A percentile compares a stretch with the other conserved stretches of the same genome.
These are phyloP conservation scores for Malurus splendens DNA, from an alignment of 2,797 vertebrate species.

Conservation along the genomic window DNA sequence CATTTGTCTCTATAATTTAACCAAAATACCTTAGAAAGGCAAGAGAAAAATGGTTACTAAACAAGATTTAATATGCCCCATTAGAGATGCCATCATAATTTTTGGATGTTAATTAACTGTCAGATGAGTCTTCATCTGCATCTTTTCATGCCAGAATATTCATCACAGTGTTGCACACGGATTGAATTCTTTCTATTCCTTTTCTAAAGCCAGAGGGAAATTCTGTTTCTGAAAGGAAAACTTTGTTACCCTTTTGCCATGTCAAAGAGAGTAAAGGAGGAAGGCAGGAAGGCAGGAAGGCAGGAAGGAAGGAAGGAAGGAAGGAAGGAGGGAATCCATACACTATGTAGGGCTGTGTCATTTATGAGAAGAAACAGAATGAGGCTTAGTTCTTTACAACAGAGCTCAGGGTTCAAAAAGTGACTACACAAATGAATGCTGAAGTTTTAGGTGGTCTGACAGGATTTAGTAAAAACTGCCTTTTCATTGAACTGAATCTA, in stretches of 20 bases:
- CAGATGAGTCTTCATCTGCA: neutral
- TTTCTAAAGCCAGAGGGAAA: neutral
- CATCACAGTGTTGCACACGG: neutral
- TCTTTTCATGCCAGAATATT: neutral
- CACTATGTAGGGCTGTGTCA: neutral
- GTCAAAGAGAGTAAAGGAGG: neutral
- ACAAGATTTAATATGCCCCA: neutral
- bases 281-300: neutral
- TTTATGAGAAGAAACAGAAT: neutral
- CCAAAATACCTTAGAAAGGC: neutral
- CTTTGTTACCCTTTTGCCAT: neutral
- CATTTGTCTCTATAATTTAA: neutral
- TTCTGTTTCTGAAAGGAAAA: neutral
- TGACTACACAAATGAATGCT: neutral
- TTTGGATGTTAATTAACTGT: neutral
- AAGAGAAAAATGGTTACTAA: neutral
- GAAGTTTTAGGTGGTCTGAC: neutral
- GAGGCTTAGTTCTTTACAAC: neutral
- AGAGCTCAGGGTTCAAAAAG: neutral
- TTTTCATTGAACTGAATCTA: neutral
- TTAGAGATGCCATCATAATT: neutral
- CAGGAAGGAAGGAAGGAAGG: neutral
- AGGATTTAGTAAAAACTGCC: neutral
- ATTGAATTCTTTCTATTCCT: neutral
- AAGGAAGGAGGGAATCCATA: neutral